phyloP scores from a whole-genome alignment of 2,888 invertebrate species.

The Mythimna lalbum region DNA sequence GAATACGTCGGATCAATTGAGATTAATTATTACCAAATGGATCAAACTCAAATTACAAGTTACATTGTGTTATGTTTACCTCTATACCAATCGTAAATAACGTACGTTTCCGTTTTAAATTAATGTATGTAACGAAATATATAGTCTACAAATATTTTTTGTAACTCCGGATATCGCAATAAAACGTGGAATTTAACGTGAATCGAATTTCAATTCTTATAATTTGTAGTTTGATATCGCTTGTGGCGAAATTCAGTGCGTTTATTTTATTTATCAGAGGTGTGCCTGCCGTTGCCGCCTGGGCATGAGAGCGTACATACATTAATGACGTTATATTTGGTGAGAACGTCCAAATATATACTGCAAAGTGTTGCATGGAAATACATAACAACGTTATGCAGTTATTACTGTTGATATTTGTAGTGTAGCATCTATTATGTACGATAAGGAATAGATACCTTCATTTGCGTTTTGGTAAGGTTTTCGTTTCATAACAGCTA shows the following conservation, averaged over 20 bases:
- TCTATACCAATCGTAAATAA: constrained; percentile 22
- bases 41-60: constrained; percentile 14
- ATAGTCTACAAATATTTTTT: constrained; percentile 49
- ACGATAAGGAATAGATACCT: constrained; percentile 54
- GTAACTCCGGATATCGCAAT: constrained; percentile 29
- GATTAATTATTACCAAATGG: constrained; percentile 14
- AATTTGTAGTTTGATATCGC: constrained; percentile 55
- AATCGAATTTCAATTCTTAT: constrained; percentile 50
- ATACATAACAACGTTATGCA: constrained; percentile 13
- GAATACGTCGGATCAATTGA: constrained; percentile 31
- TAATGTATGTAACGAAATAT: constrained; percentile 22
- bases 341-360: background rate
- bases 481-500: constrained; percentile 33
- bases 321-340: constrained; percentile 35
- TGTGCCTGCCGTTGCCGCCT: constrained; percentile 3
- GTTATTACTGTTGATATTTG: constrained; percentile 4
- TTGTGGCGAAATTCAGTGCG: constrained; percentile 44
- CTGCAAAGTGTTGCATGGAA: constrained; percentile 10
- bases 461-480: constrained; percentile 56
- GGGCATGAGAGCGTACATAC: constrained; percentile 22
- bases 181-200: constrained; percentile 46
- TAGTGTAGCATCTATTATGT: constrained; percentile 10
- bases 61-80: background rate
- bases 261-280: constrained; percentile 49
- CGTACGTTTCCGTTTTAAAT: constrained; percentile 28